Base-by-base conservation (phyloP, 2,113 vertebrate species). In the Ammodramus savannarum region DNA sequence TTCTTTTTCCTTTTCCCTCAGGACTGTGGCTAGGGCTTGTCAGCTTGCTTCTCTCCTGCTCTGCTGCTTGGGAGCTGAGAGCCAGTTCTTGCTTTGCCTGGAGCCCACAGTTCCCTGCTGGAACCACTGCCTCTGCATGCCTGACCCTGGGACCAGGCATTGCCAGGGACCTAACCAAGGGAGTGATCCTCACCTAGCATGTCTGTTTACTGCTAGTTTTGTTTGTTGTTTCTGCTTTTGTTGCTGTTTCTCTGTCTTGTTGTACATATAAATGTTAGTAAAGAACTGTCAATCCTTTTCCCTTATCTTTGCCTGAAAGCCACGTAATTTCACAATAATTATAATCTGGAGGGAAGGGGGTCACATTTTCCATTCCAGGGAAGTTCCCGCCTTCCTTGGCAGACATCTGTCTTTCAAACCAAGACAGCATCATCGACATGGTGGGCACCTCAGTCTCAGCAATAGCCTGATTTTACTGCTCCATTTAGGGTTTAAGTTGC, bases 271-370 rank as follows among this genome's bases (percentile, higher is more conserved):
- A 26, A 51, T n/a, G 3, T 39, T 41, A 41, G 25, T 23, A 29
- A 29, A 34, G 19, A 49, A 23, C 19, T 15, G 31, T 23, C 22
- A 59, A 12, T 49, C 18, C 14, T 59, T 39, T 38, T 14, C 11
- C 23, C 15, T 16, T 16, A n/a, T 39, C 44, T 76, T 62, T 62
- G 29, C 29, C 46, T 41, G 31, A 77, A 21, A n/a, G 23, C 34
- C 1, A 1, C 0, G 0, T 29, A 51, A 71, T 82, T 41, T 82
- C 31, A 51, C 19, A 41, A 7, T 41, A 41, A 15, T 14, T 41
- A 59, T 34, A 49, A 51, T 21, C 19, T 51, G 46, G 36, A 77
- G 31, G 23, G 48, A 34, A 63, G 8, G 4, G 8, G 18, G 5
- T 65, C 25, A 41, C 16, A 29, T 52, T 65, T 63, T 78, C 23